Base-by-base conservation (phyloP, 1,140 invertebrate species). In the Wasmannia auropunctata region DNA sequence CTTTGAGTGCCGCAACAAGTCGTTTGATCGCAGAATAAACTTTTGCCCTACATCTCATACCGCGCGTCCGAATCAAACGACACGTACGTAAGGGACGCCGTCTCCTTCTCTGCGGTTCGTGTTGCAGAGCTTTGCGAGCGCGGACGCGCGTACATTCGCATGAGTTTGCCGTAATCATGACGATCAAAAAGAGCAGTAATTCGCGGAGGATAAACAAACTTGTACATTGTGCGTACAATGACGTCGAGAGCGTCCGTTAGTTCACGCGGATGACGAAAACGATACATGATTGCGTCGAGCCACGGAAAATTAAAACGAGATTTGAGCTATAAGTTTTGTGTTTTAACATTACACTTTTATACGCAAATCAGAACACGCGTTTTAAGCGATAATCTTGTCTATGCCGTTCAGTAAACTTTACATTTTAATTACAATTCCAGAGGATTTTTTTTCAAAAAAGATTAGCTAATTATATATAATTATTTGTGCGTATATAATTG, bases 181-280 rank as follows among this genome's bases (percentile, higher is more conserved):
- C 69, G 79, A 81, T 81, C 65, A 81, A 72, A n/a, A 81, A 58
- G 79, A 72, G 51, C 51, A 58, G 34, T 81, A 37, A 81, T 56
- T 72, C 14, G n/a, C 67, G 5, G n/a, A 22, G 25, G 22, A 46
- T 74, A 58, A 83, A 72, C 37, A 58, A 54, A 72, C 31, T 16
- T 81, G 8, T 65, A 70, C 49, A 72, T 72, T 58, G 22, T 49
- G 2, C 63, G 2, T 37, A 31, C n/a, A n/a, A n/a, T n/a, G n/a
- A n/a, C 34, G 28, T 22, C 37, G 25, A 56, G 7, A 43, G 7
- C 16, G 22, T 51, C 5, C 25, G 19, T 72, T 58, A 77, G 19
- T 46, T 19, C 28, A 31, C 10, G 63, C 28, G 37, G 70, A 4
- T 11, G 16, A 8, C 22, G 25, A 14, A 16, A 67, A 16, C 19